Conservation (phyloP, 2,888 invertebrate genomes). For the Linyphia triangularis region DNA sequence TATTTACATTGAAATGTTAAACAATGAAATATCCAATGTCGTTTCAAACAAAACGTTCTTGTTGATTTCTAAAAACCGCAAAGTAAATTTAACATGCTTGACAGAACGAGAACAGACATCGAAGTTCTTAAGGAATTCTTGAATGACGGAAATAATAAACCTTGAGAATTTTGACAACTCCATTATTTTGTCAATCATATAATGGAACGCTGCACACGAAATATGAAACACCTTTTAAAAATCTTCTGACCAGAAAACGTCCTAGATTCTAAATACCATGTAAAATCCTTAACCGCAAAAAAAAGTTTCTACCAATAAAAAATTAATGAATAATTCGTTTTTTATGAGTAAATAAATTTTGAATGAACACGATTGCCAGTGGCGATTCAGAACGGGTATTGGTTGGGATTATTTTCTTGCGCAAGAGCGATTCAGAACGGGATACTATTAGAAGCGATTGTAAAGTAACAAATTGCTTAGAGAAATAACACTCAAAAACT, state of each 20-base stretch:
- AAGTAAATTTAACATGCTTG: neutral
- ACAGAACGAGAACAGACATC: neutral
- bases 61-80: neutral
- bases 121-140: neutral
- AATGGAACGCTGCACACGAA: slow-evolving; percentile 29
- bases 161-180: neutral
- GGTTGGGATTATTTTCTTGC: too few relatives aligned
- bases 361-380: too few relatives aligned
- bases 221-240: neutral
- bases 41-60: neutral
- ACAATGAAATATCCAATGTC: neutral
- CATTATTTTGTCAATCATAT: neutral
- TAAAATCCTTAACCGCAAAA: neutral
- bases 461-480: too few relatives aligned
- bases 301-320: too few relatives aligned
- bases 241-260: neutral
- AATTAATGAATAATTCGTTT: too few relatives aligned
- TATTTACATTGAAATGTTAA: neutral
- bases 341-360: too few relatives aligned
- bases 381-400: too few relatives aligned
- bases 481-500: too few relatives aligned
- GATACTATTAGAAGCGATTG: too few relatives aligned
- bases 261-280: slow-evolving; percentile 7
- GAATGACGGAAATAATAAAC: neutral
- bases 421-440: too few relatives aligned